phyloP scores from a whole-genome alignment of 2,888 invertebrate genomes.

The Rambutsinella grinnellia region DNA sequence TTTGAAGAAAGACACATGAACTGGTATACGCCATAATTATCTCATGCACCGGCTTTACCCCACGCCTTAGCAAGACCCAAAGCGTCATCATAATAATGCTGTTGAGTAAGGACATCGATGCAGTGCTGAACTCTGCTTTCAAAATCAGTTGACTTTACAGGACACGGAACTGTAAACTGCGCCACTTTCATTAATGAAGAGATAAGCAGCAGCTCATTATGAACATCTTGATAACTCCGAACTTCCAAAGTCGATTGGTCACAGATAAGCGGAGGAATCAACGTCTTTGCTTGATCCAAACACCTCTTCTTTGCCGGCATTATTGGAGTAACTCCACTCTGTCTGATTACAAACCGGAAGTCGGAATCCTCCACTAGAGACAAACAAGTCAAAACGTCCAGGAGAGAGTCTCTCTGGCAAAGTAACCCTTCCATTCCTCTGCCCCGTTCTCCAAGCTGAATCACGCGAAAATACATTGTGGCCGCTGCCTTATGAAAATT shows the following conservation, averaged over 20 bases:
- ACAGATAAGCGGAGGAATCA: constrained; percentile 27
- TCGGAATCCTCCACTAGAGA: constrained; percentile 50
- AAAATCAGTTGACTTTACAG: constrained; percentile 55
- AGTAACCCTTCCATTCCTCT: constrained; percentile 57
- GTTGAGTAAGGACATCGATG: constrained; percentile 48
- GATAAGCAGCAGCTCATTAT: constrained; percentile 55
- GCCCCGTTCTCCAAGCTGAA: constrained; percentile 63
- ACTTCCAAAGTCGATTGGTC: constrained; percentile 47
- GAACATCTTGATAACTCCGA: constrained; percentile 51
- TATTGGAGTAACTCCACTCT: constrained; percentile 51
- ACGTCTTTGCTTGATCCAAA: constrained; percentile 20
- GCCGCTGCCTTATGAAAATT: constrained; percentile 62
- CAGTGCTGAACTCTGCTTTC: constrained; percentile 52
- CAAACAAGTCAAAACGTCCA: constrained; percentile 64
- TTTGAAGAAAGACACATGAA: constrained; percentile 52
- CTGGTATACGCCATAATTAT: constrained; percentile 51
- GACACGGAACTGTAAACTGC: constrained; percentile 12
- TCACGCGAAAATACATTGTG: constrained; percentile 61
- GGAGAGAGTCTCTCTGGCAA: constrained; percentile 59
- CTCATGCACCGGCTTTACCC: constrained; percentile 48
- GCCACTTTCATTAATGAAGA: constrained; percentile 47
- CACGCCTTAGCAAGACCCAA: constrained; percentile 59
- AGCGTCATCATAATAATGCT: constrained; percentile 62
- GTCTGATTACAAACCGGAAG: constrained; percentile 53
- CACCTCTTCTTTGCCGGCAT: constrained; percentile 25